Percentiles rank a stretch among this genome's conserved stretches.
phyloP scores from a whole-genome alignment of 1,140 invertebrate species.

The Zaprionus vittiger region DNA sequence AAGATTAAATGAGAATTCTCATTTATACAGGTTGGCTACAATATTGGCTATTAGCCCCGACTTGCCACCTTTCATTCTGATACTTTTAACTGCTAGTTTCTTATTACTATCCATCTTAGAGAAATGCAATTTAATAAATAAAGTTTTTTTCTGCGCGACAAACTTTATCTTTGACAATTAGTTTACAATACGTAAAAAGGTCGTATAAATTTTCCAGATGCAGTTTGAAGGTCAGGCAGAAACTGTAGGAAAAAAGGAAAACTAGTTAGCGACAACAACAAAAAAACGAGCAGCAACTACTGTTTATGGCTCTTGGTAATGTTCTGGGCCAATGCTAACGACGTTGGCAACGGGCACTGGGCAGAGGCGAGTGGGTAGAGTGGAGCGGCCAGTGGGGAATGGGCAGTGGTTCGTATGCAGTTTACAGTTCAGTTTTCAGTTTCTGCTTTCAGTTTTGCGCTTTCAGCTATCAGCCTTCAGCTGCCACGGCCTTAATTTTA shows the following conservation, averaged over 20 bases:
- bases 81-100: neutral
- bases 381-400: neutral
- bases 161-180: constrained; percentile 18
- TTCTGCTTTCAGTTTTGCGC: constrained; percentile 17
- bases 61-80: neutral
- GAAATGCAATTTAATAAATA: constrained; percentile 3
- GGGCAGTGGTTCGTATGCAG: neutral
- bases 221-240: constrained; percentile 24
- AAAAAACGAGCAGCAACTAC: constrained; percentile 5
- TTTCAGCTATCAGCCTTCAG: constrained; percentile 55
- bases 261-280: constrained; percentile 7
- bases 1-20: neutral
- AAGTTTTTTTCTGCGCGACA: neutral
- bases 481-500: constrained; percentile 78
- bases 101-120: neutral
- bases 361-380: neutral
- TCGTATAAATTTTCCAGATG: neutral
- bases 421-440: constrained; percentile 1
- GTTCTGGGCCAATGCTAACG: constrained; percentile 61
- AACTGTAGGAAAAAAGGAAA: constrained; percentile 6
- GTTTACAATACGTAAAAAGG: constrained; percentile 19
- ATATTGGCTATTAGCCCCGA: neutral
- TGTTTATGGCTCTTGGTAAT: constrained; percentile 50
- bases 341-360: constrained; percentile 67
- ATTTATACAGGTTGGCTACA: neutral